Evolutionary conservation across 2,888 invertebrate species (phyloP), one percentile per base, ranked within the genome.

Genomic region (Didymodactylos carnosus): DNA sequence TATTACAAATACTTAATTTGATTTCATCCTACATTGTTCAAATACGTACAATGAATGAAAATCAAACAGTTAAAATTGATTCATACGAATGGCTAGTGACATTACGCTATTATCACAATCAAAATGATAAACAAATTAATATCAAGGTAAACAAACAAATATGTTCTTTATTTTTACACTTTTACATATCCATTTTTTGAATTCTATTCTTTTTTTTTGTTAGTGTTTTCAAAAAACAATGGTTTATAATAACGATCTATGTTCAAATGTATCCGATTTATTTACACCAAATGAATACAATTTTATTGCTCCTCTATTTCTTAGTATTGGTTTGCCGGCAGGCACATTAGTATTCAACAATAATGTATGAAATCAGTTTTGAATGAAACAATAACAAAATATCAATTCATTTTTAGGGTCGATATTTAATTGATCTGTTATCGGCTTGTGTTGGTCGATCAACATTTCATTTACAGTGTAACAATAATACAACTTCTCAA

Each of bases 1-100:
- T 53, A 29, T 27, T 29, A 16, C 29, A 53, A 29, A 29, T 53
- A 6, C 13, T 53, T 29, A 53, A 14, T 11, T 10, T 53, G 5
- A 8, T 53, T 5, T 53, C 53, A 16, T 53, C 53, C 8, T 53
- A 53, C n/a, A n/a, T n/a, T n/a, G n/a, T n/a, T 53, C 10, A 29
- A 53, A 53, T 27, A 27, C 53, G 53, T 10, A 2, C 29, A n/a
- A 27, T 29, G 3, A 53, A 29, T 16, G 29, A 53, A n/a, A n/a
- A n/a, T n/a, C n/a, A n/a, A n/a, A n/a, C n/a, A n/a, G n/a, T 49
- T n/a, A 71, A 46, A 49, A 39, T 49, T 8, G 49, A 46, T 13
- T 73, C 73, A 16, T 46, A 49, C 27, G 69, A 70, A 27, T 73
- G 73, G 73, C 19, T 39, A 49, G 23, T 46, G 16, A 73, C 46